These are phyloP conservation scores for Calliopsis andreniformis DNA, from an alignment of 1,140 invertebrate species.

Conservation along the genomic window DNA sequence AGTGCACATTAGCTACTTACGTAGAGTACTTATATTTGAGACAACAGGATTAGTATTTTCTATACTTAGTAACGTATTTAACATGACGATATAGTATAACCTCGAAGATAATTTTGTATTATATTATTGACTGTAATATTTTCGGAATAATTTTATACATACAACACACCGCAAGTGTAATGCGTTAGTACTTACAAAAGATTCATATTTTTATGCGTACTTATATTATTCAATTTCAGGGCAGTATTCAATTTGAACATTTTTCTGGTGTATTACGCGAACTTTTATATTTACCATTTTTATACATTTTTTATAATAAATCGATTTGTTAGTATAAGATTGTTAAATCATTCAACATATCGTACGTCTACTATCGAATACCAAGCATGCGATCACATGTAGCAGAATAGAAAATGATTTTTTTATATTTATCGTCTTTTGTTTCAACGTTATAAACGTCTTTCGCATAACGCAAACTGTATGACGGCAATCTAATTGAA, in stretches of 20 bases:
- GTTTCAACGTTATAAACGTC: slow-evolving; percentile 43
- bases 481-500: not conserved
- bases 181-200: slow-evolving; percentile 2
- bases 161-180: not conserved
- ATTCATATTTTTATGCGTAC: slow-evolving; percentile 18
- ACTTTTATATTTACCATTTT: slow-evolving; percentile 63
- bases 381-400: not conserved
- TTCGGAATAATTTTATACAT: slow-evolving; percentile 25
- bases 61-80: slow-evolving; percentile 20
- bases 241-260: not conserved
- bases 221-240: slow-evolving; percentile 23
- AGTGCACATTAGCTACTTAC: slow-evolving; percentile 48
- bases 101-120: slow-evolving; percentile 14
- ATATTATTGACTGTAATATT: slow-evolving; percentile 24
- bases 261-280: slow-evolving; percentile 26
- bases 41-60: slow-evolving; percentile 41
- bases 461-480: slow-evolving; percentile 14
- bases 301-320: slow-evolving; percentile 74
- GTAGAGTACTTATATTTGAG: slow-evolving; percentile 48
- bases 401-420: not conserved
- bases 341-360: slow-evolving; percentile 27
- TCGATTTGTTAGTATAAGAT: slow-evolving; percentile 60
- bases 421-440: slow-evolving; percentile 31
- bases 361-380: not conserved
- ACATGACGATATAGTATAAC: slow-evolving; percentile 10